Evolutionary conservation across 2,113 vertebrate species (phyloP).

Genomic region (Sciurus niger): DNA sequence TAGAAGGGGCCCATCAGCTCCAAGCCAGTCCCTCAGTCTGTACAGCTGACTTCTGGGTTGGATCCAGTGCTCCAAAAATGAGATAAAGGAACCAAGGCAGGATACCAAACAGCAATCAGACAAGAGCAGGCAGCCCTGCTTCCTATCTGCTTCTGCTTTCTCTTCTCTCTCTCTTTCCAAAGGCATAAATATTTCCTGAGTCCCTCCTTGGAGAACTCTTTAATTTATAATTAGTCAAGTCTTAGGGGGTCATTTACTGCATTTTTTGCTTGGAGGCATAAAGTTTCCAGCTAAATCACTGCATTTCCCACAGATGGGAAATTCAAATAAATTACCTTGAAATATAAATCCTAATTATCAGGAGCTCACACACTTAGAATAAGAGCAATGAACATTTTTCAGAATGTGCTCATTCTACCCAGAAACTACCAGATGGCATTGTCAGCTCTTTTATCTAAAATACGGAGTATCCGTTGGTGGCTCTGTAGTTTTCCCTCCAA

Average conservation of each 20-base stretch:
- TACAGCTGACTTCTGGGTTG: neutral
- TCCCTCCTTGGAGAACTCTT: neutral
- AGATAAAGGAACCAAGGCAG: rapidly evolving
- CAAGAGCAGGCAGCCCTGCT: neutral
- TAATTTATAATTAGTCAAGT: neutral
- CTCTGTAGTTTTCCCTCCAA: no score
- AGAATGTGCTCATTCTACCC: no score
- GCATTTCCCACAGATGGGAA: neutral
- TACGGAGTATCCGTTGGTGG: no score
- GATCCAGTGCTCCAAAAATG: neutral
- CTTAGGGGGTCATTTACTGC: neutral
- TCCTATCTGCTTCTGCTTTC: neutral
- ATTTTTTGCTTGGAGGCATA: neutral
- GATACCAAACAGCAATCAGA: neutral
- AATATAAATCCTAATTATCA: slow-evolving; percentile 33
- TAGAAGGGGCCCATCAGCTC: neutral
- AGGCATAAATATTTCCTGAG: neutral
- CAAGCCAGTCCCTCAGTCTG: neutral
- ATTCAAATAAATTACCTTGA: slow-evolving; percentile 1
- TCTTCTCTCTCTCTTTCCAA: neutral
- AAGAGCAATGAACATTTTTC: neutral
- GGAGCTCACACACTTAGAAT: neutral
- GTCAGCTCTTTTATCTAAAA: neutral
- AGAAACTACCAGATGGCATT: rapidly evolving
- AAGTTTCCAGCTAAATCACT: neutral